Evolutionary conservation across 2,113 vertebrate species (phyloP).

Genomic region (Elephantulus edwardii): DNA sequence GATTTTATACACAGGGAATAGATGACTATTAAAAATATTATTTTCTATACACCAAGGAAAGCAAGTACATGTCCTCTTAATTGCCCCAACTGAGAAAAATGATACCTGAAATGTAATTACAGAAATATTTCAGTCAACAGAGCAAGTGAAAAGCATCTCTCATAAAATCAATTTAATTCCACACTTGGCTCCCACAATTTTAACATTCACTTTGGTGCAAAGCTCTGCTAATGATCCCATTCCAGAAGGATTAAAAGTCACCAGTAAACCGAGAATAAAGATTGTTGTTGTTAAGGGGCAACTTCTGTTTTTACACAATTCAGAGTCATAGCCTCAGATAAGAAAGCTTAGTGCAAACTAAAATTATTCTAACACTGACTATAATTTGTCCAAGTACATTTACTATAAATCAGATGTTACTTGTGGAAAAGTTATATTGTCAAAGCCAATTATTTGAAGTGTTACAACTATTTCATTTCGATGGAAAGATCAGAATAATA

Average conservation of each 20-base stretch:
- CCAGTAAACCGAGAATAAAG: not conserved
- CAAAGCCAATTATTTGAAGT: conserved; percentile 32
- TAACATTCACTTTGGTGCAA: conserved; percentile 53
- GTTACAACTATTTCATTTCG: conserved; percentile 31
- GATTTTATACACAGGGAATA: not conserved
- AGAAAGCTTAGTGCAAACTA: conserved; percentile 18
- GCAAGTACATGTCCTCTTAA: not conserved
- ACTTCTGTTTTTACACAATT: conserved; percentile 31
- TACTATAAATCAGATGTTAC: conserved; percentile 44
- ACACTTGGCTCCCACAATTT: conserved; percentile 58
- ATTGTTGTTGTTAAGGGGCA: conserved; percentile 16
- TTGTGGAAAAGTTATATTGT: conserved; percentile 17
- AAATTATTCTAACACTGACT: conserved; percentile 30
- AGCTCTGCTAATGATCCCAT: conserved; percentile 63
- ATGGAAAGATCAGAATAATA: conserved; percentile 13
- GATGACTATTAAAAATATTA: conserved; percentile 39
- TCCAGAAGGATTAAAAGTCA: conserved; percentile 29
- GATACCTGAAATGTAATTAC: conserved; percentile 54
- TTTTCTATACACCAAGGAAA: conserved; percentile 45
- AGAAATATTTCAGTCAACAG: conserved; percentile 63
- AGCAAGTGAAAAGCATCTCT: conserved; percentile 6
- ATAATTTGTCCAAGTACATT: not conserved
- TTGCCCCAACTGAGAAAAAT: conserved; percentile 54
- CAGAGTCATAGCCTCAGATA: not conserved
- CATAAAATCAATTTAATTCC: conserved; percentile 57